Evolutionary conservation across 1,140 invertebrate species (phyloP).

Genomic region (Drosophila dunni): DNA sequence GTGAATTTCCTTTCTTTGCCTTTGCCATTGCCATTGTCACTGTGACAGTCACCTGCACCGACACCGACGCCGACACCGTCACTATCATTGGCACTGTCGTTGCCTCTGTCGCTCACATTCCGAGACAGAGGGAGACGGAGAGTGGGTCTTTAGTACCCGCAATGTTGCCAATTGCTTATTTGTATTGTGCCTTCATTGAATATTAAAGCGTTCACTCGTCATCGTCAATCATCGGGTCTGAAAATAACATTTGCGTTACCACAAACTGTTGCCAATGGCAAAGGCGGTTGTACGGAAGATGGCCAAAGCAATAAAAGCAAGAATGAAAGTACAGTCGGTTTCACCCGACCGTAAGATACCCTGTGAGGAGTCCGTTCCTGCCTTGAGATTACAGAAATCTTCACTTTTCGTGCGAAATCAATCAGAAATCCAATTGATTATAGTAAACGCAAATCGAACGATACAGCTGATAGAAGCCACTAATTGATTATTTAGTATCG

Average conservation of each 20-base stretch:
- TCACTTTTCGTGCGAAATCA: too few species aligned
- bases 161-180: not conserved
- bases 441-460: too few species aligned
- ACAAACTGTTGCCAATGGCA: constrained; percentile 9
- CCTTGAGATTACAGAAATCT: too few species aligned
- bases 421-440: too few species aligned
- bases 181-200: constrained; percentile 16
- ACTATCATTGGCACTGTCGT: not conserved
- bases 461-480: too few species aligned
- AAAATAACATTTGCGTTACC: not conserved
- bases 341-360: too few species aligned
- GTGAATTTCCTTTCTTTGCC: constrained; percentile 1
- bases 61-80: too few species aligned
- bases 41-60: too few species aligned
- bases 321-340: too few species aligned
- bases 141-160: not conserved
- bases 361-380: too few species aligned
- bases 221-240: not conserved
- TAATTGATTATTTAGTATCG: too few species aligned
- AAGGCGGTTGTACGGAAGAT: not conserved
- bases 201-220: not conserved
- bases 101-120: not conserved
- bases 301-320: too few species aligned
- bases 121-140: not conserved
- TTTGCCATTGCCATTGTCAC: not conserved